These are phyloP conservation scores for Mesitornis unicolor DNA, from an alignment of 2,113 vertebrate species.

Conservation along the genomic window DNA sequence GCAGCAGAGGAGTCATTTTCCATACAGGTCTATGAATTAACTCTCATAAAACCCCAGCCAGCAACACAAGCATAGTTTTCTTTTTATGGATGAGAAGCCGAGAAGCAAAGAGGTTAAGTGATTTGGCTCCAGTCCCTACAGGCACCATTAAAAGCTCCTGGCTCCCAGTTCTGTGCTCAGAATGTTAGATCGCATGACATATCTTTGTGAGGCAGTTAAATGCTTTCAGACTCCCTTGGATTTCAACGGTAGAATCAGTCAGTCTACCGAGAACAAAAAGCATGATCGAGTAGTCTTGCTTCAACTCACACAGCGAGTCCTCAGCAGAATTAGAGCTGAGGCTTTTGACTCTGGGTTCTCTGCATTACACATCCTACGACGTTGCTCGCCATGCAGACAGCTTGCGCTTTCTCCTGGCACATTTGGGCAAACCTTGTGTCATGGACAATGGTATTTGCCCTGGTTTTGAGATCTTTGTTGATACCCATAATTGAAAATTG, in stretches of 20 bases:
- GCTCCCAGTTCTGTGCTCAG: conserved; percentile 63
- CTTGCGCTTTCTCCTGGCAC: background rate
- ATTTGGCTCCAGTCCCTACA: conserved; percentile 61
- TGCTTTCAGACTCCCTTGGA: conserved; percentile 54
- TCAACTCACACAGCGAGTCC: background rate
- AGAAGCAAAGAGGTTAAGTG: conserved; percentile 70
- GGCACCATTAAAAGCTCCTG: conserved; percentile 66
- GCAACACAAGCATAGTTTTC: conserved; percentile 56
- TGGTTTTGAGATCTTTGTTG: background rate
- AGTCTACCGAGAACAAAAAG: background rate
- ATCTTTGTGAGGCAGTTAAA: conserved; percentile 63
- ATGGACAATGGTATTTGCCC: background rate
- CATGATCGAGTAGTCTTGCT: background rate
- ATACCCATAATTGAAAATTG: background rate
- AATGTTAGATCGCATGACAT: conserved; percentile 64
- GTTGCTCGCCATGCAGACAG: rapidly evolving
- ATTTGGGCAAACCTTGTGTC: background rate
- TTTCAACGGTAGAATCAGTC: background rate
- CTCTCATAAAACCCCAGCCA: conserved; percentile 51
- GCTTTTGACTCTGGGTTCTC: background rate
- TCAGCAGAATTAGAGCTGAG: background rate
- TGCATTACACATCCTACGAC: rapidly evolving
- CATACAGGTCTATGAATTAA: conserved; percentile 58
- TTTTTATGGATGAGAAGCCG: conserved; percentile 66
- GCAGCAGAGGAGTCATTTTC: conserved; percentile 26